phyloP scores from a whole-genome alignment of 2,113 vertebrate genomes.

The Misgurnus anguillicaudatus region DNA sequence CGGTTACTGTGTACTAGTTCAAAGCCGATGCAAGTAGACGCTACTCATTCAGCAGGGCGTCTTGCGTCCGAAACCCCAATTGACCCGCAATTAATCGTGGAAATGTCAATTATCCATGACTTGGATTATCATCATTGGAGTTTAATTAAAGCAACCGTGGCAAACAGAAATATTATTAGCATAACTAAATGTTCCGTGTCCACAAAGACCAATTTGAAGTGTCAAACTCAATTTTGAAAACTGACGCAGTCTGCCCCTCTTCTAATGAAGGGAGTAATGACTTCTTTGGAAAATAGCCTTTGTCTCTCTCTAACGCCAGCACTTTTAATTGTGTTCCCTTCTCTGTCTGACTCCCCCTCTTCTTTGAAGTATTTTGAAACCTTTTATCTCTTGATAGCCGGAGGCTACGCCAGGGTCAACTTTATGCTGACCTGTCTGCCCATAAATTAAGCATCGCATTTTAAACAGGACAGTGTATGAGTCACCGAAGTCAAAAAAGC shows the following conservation, averaged over 20 bases:
- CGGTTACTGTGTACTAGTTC: constrained; percentile 16
- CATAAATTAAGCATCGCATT: constrained; percentile 44
- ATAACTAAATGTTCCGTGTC: constrained; percentile 62
- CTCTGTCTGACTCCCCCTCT: not conserved
- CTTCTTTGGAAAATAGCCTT: constrained; percentile 49
- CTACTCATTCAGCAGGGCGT: constrained; percentile 39
- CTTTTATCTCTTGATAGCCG: constrained; percentile 51
- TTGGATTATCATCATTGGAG: constrained; percentile 58
- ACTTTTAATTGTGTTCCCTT: not conserved
- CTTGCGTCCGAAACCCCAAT: constrained; percentile 46
- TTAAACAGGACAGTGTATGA: constrained; percentile 23
- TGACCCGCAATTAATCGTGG: constrained; percentile 62
- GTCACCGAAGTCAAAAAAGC: not conserved
- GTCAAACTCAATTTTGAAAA: constrained; percentile 61
- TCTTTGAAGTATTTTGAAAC: constrained; percentile 51
- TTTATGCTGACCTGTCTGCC: constrained; percentile 20
- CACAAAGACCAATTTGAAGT: constrained; percentile 60
- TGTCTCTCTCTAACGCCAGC: constrained; percentile 9
- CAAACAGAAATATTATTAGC: constrained; percentile 68
- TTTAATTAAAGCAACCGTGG: constrained; percentile 67
- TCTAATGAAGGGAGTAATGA: constrained; percentile 61
- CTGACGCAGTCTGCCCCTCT: constrained; percentile 44
- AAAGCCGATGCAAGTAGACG: constrained; percentile 23
- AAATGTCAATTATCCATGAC: constrained; percentile 65
- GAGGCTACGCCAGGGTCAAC: constrained; percentile 45